A percentile compares a stretch with the other conserved stretches of the same genome.
These are phyloP conservation scores for Calephelis nemesis DNA, from an alignment of 1,140 invertebrate genomes.

Conservation along the genomic window DNA sequence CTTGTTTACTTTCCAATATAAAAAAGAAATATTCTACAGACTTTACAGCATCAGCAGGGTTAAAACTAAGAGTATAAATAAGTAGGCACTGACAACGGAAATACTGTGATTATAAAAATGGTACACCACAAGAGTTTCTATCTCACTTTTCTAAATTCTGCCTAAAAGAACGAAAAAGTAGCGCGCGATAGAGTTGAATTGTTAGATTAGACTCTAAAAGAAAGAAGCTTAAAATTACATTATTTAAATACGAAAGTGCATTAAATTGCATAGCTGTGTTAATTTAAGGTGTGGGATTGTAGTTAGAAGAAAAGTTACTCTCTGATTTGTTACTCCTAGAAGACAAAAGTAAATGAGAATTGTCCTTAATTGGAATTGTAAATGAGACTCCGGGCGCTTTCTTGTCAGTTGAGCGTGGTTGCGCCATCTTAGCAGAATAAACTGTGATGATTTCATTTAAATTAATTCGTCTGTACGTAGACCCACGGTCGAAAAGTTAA, in stretches of 20 bases:
- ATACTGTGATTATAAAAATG: too few species aligned
- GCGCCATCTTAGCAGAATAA: constrained; percentile 57
- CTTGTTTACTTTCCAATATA: too few species aligned
- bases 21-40: too few species aligned
- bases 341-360: constrained; percentile 72
- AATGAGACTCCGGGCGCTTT: constrained; percentile 69
- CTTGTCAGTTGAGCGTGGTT: constrained; percentile 61
- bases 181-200: too few species aligned
- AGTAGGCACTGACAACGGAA: too few species aligned
- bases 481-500: constrained; percentile 42
- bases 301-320: constrained; percentile 34
- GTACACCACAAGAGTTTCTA: too few species aligned
- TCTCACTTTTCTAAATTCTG: too few species aligned
- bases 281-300: constrained; percentile 34
- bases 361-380: constrained; percentile 74
- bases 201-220: not conserved
- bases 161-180: too few species aligned
- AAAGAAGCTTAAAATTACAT: not conserved
- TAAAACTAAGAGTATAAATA: too few species aligned
- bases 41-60: too few species aligned
- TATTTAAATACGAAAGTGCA: not conserved
- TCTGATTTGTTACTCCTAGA: constrained; percentile 59
- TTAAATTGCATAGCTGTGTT: constrained; percentile 12
- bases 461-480: constrained; percentile 55
- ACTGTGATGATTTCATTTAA: constrained; percentile 70